Percentiles rank a stretch among this genome's conserved stretches.
phyloP scores from a whole-genome alignment of 1,140 invertebrate genomes.

The Argopecten irradians region DNA sequence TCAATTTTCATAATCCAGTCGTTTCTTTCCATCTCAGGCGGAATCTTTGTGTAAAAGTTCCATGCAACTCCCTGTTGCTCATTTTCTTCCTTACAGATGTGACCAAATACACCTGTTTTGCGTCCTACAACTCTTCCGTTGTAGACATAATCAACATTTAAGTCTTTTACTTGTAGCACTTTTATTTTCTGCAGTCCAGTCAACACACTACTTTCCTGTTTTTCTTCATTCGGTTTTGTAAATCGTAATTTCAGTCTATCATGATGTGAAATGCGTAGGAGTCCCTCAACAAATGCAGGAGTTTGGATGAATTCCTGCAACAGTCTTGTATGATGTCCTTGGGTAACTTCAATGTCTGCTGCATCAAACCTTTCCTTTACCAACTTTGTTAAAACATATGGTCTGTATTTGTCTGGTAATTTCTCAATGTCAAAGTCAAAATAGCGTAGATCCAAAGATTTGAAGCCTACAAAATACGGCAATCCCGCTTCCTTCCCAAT shows the following conservation, averaged over 20 bases:
- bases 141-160: not conserved
- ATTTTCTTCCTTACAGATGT: not conserved
- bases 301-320: constrained; percentile 33
- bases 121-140: not conserved
- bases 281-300: constrained; percentile 40
- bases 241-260: not conserved
- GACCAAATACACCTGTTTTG: not conserved
- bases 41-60: not conserved
- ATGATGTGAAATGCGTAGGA: constrained; percentile 49
- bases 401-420: constrained; percentile 49
- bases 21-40: not conserved
- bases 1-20: not conserved
- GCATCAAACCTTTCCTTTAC: constrained; percentile 57
- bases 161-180: not conserved
- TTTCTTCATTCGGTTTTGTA: not conserved
- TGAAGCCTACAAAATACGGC: constrained; percentile 45
- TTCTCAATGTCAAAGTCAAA: constrained; percentile 34
- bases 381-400: constrained; percentile 53
- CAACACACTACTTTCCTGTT: not conserved
- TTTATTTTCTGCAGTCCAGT: not conserved
- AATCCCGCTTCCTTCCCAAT: constrained; percentile 34
- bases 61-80: not conserved
- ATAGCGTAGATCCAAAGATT: constrained; percentile 46
- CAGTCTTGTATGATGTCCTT: not conserved
- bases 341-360: not conserved